These are phyloP conservation scores for Rhynchophorus ferrugineus DNA, from an alignment of 1,140 invertebrate species.

Conservation along the genomic window DNA sequence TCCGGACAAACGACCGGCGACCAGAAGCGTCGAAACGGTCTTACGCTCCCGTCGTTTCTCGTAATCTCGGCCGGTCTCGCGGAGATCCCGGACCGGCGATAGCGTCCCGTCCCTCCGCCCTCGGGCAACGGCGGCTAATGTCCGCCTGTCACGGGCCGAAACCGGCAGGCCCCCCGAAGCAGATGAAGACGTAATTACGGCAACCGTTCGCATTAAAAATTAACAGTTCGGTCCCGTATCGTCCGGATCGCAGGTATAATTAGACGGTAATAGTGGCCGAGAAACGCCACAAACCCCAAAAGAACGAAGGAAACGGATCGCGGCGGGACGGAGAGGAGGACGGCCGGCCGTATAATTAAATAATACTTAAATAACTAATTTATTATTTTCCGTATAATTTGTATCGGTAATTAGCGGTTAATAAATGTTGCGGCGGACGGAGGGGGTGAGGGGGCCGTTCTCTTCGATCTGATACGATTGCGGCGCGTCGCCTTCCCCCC, in stretches of 20 bases:
- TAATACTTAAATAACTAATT: conserved; percentile 36
- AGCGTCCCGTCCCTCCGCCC: no score
- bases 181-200: background rate
- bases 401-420: conserved; percentile 30
- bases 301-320: background rate
- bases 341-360: conserved; percentile 28
- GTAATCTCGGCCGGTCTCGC: no score
- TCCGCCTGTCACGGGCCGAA: background rate
- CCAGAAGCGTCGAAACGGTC: no score
- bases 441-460: no score
- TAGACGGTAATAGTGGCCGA: background rate
- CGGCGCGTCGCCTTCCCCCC: no score
- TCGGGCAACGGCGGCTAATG: background rate
- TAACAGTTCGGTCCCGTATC: background rate
- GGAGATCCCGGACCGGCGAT: no score
- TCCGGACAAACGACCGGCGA: no score
- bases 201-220: background rate
- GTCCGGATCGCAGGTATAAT: background rate
- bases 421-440: conserved; percentile 18
- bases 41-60: no score
- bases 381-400: conserved; percentile 34
- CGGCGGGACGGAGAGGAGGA: background rate
- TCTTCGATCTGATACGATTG: no score
- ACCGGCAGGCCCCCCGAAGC: background rate
- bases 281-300: background rate